Base-by-base conservation (phyloP, 2,888 invertebrate species). In the Dicycla oo region DNA sequence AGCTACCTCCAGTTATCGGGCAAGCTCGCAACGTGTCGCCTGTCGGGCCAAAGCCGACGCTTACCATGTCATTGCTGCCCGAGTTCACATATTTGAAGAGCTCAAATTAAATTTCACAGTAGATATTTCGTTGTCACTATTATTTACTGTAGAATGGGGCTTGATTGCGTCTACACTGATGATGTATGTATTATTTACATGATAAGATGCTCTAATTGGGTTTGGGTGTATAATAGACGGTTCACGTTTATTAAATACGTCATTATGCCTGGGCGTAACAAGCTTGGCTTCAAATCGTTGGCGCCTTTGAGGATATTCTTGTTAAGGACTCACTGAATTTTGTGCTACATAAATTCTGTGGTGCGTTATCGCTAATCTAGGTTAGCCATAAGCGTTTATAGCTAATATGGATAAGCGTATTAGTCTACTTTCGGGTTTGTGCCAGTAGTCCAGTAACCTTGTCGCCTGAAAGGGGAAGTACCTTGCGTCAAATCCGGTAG, bases 41-140 rank as follows among this genome's bases (percentile, higher is more conserved):
- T 73, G 82, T 77, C 84, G 56, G 54, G 40, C 72, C 51, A 78
- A 86, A 86, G 74, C 81, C 77, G 18, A 63, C 49, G 87, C 86
- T 89, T 84, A 87, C 67, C 75, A 75, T 78, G 83, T 85, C 88
- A 81, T 69, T 74, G 57, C 58, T 70, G 83, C 84, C 73, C 76
- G 81, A 78, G 75, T 82, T 83, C 84, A 88, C 81, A 73, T 82
- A 79, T 84, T 80, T 75, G 79, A 75, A 75, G 76, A 68, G 73
- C 78, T 75, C 69, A 82, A 83, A 86, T 87, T 81, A 78, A 86
- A 79, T 86, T 86, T 73, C 68, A 62, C 62, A 51, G 66, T 30
- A 69, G 53, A 81, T 73, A 80, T 83, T 82, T 80, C 73, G 78
- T 72, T 78, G 65, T 72, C 70, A 69, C 71, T 66, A 60, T 56